phyloP scores from a whole-genome alignment of 2,888 invertebrate species.

The Halictus quadricinctus region DNA sequence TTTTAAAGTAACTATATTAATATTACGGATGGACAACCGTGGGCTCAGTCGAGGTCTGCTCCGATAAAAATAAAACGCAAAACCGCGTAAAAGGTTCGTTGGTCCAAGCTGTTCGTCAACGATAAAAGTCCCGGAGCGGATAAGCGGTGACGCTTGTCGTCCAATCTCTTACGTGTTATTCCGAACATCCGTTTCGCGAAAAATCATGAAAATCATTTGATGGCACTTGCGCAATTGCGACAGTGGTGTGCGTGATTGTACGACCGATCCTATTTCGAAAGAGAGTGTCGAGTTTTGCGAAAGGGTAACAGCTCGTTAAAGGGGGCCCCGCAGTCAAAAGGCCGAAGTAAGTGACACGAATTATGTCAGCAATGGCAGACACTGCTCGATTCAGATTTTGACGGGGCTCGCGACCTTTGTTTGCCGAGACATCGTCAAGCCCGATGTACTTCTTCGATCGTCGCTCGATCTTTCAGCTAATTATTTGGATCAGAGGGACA shows the following conservation, averaged over 20 bases:
- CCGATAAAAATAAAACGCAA: conserved; percentile 42
- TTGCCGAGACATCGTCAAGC: conserved; percentile 21
- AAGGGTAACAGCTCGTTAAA: conserved; percentile 15
- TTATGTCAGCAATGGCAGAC: conserved; percentile 56
- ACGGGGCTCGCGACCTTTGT: conserved; percentile 25
- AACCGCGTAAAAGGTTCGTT: background rate
- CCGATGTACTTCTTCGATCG: conserved; percentile 25
- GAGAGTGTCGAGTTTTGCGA: conserved; percentile 25
- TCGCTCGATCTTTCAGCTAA: conserved; percentile 9
- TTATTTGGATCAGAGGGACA: conserved; percentile 15
- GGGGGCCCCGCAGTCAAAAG: conserved; percentile 18
- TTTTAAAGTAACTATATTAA: conserved; percentile 45
- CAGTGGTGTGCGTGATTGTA: conserved; percentile 41
- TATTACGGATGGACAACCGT: conserved; percentile 11
- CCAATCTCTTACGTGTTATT: conserved; percentile 72
- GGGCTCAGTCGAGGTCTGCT: background rate
- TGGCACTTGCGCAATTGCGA: conserved; percentile 59
- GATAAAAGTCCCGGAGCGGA: conserved; percentile 4
- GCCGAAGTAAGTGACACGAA: conserved; percentile 58
- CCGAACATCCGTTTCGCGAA: conserved; percentile 70
- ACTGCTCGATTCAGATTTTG: conserved; percentile 34
- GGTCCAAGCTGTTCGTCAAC: background rate
- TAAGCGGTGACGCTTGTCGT: conserved; percentile 38
- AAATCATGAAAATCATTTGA: conserved; percentile 70
- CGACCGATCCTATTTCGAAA: conserved; percentile 41